Percentiles rank a stretch among this genome's conserved stretches.
phyloP scores from a whole-genome alignment of 1,140 invertebrate species.

The Atta texana region DNA sequence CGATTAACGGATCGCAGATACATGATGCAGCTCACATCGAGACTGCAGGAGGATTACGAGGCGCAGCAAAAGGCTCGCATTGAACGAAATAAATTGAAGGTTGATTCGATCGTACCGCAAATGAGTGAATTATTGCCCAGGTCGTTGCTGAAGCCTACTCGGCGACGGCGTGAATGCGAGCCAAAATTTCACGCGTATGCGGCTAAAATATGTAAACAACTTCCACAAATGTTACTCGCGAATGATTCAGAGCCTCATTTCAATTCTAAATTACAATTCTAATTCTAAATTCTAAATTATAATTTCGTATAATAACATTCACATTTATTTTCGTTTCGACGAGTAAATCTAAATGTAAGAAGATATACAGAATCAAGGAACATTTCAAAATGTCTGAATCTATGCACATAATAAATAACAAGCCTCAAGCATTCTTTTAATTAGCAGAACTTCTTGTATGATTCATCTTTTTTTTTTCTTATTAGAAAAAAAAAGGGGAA shows the following conservation, averaged over 20 bases:
- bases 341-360: not conserved
- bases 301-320: not conserved
- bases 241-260: not conserved
- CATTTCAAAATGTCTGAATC: not conserved
- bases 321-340: not conserved
- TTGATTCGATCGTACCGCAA: conserved; percentile 1
- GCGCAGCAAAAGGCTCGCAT: conserved; percentile 55
- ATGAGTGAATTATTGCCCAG: conserved; percentile 24
- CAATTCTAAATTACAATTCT: too few species aligned
- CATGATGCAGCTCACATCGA: conserved; percentile 46
- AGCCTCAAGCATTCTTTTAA: too few species aligned
- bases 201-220: conserved; percentile 9
- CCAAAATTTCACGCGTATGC: conserved; percentile 7
- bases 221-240: conserved; percentile 3
- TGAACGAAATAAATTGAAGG: conserved; percentile 46
- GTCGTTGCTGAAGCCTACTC: not conserved
- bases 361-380: not conserved
- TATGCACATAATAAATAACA: conserved; percentile 30
- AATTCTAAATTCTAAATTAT: too few species aligned
- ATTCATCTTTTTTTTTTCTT: too few species aligned
- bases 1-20: conserved; percentile 67
- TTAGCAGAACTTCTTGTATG: too few species aligned
- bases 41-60: conserved; percentile 3
- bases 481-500: too few species aligned
- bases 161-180: not conserved